phyloP scores from a whole-genome alignment of 1,140 invertebrate genomes.

The Rhizoglyphus robini region DNA sequence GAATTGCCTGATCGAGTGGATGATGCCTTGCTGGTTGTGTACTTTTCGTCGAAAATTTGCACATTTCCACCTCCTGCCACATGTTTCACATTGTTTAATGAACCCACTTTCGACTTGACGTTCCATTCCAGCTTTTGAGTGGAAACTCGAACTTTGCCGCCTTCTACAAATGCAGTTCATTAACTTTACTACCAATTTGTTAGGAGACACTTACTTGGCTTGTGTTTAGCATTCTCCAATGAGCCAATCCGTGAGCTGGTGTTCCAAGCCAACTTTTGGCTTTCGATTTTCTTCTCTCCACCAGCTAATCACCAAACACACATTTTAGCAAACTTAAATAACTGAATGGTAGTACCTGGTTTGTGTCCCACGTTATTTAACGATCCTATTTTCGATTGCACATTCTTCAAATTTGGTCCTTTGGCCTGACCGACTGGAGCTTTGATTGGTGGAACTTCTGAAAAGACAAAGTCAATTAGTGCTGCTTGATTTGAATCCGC shows the following conservation, averaged over 20 bases:
- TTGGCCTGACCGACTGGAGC: slow-evolving; percentile 74
- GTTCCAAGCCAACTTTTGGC: slow-evolving; percentile 25
- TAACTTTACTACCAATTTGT: too few species aligned
- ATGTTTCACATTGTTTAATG: slow-evolving; percentile 78
- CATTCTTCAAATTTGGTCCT: slow-evolving; percentile 75
- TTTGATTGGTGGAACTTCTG: slow-evolving; percentile 80
- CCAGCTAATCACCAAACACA: neutral
- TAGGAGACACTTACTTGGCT: slow-evolving; percentile 78
- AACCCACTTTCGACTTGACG: slow-evolving; percentile 51
- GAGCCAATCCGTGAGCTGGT: slow-evolving; percentile 85
- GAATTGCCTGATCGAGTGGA: neutral
- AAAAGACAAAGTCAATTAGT: slow-evolving; percentile 17
- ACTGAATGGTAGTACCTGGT: slow-evolving; percentile 53
- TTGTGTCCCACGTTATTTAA: slow-evolving; percentile 80
- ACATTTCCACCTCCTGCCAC: slow-evolving; percentile 71
- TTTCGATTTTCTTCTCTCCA: slow-evolving; percentile 21
- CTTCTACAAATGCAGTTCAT: slow-evolving; percentile 47
- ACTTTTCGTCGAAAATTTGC: slow-evolving; percentile 50
- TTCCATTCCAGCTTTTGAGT: slow-evolving; percentile 76
- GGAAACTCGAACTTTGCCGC: slow-evolving; percentile 85
- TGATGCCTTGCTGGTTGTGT: neutral
- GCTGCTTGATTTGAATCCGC: too few species aligned
- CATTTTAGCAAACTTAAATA: neutral
- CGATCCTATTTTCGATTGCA: slow-evolving; percentile 85
- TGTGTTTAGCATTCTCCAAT: slow-evolving; percentile 79